Evolutionary conservation across 2,888 invertebrate species (phyloP), one percentile per base, ranked within the genome.

Genomic region (Thalpophila matura): DNA sequence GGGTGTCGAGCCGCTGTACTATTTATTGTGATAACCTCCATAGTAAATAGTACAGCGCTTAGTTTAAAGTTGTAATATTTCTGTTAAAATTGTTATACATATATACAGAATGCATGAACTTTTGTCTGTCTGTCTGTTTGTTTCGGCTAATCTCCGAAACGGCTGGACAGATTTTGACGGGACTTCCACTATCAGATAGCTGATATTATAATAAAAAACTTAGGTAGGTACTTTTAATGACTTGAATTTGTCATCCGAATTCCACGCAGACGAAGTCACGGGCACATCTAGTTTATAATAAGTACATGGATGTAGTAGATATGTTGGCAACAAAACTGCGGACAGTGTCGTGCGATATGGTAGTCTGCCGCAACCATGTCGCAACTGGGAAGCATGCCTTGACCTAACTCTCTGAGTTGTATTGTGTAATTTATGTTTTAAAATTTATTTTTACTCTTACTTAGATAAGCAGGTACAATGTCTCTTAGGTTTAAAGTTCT

Each of bases 261-360:
- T n/a, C n/a, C n/a, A n/a, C n/a, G n/a, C n/a, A n/a, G n/a, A n/a
- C n/a, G n/a, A n/a, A n/a, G n/a, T n/a, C n/a, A n/a, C n/a, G n/a
- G n/a, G n/a, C n/a, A n/a, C n/a, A n/a, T n/a, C n/a, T n/a, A n/a
- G n/a, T n/a, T n/a, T n/a, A n/a, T n/a, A n/a, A n/a, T n/a, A n/a
- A n/a, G n/a, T n/a, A 29, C 26, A 27, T 33, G 14, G 26, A 3
- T 22, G 4, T 33, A 40, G 4, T 18, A n/a, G n/a, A n/a, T n/a
- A 42, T 27, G 12, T 27, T 53, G 43, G 29, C 43, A 43, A 53
- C 20, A 22, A 35, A 20, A 46, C 57, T 29, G n/a, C 43, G 38
- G 49, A 40, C 54, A 54, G 38, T 57, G 57, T 65, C 46, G 35
- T 51, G 51, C 29, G 38, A 43, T 43, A 43, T 12, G 16, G 18